These are phyloP conservation scores for Cyphomyrus plagiostoma DNA, from an alignment of 2,113 vertebrate species.

Conservation along the genomic window DNA sequence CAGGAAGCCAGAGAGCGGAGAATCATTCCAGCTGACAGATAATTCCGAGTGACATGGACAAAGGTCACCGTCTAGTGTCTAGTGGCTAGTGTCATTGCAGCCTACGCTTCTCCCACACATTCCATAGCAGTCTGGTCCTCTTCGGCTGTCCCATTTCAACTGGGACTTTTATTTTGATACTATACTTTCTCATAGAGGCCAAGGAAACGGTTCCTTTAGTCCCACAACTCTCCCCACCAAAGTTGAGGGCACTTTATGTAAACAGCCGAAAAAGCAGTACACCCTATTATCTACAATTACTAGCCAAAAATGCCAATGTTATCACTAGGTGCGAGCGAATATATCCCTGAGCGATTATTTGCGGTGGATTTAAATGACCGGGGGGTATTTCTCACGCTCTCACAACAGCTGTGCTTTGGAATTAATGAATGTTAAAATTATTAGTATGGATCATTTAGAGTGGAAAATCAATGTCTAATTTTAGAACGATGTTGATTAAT, in stretches of 20 bases:
- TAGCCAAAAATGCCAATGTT: not conserved
- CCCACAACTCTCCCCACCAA: not conserved
- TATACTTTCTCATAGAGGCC: not conserved
- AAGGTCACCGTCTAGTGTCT: not conserved
- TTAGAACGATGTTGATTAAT: conserved; percentile 5
- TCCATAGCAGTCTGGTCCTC: not conserved
- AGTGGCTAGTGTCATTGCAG: not conserved
- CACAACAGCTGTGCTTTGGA: not conserved
- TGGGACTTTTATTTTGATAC: not conserved
- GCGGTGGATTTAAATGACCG: not conserved
- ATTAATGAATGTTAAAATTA: not conserved
- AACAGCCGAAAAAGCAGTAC: not conserved
- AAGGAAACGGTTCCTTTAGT: not conserved
- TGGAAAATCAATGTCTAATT: not conserved
- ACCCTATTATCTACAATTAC: not conserved
- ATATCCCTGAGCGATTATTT: not conserved
- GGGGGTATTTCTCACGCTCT: not conserved
- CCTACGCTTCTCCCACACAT: not conserved
- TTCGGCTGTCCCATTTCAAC: not conserved
- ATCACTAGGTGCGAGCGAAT: not conserved
- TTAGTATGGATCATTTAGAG: not conserved
- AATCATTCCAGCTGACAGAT: not conserved
- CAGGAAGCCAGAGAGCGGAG: not conserved
- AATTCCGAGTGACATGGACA: not conserved
- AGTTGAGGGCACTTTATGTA: not conserved